Conservation (phyloP, 1,140 invertebrate genomes). For the Tetramorium simillimum region DNA sequence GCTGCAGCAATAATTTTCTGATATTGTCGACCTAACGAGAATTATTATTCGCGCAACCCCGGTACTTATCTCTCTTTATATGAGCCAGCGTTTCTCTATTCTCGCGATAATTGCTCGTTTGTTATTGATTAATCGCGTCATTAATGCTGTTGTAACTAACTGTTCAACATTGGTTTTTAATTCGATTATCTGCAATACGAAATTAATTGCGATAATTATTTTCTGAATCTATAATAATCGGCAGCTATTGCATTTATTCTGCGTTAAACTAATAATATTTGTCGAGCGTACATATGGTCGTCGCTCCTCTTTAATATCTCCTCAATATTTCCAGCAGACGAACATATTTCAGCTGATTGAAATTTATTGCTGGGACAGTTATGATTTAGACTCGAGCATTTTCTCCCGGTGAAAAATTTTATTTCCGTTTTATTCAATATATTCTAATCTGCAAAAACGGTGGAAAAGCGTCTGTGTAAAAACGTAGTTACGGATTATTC, state of each 20-base stretch:
- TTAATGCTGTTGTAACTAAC: background rate
- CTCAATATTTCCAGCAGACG: background rate
- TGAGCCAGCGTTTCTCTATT: background rate
- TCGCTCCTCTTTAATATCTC: constrained; percentile 16
- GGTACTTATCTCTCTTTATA: constrained; percentile 18
- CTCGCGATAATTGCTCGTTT: constrained; percentile 32
- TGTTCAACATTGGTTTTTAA: constrained; percentile 26
- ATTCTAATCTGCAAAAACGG: background rate
- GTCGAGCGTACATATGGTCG: background rate
- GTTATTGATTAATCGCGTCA: constrained; percentile 46
- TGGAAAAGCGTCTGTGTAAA: background rate
- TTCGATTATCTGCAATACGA: background rate
- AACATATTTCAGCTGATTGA: background rate
- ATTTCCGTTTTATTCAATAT: background rate
- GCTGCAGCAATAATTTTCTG: constrained; percentile 21
- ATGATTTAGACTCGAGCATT: background rate
- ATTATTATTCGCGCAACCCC: constrained; percentile 12
- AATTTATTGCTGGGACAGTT: background rate
- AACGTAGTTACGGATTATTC: background rate
- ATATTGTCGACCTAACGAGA: constrained; percentile 25
- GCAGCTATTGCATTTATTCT: constrained; percentile 1
- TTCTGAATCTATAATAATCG: constrained; percentile 5
- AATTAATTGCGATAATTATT: constrained; percentile 33
- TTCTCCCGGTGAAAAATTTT: background rate
- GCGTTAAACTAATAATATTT: constrained; percentile 27